These are phyloP conservation scores for Desmodus rotundus DNA, from an alignment of 2,113 vertebrate genomes.

Conservation along the genomic window DNA sequence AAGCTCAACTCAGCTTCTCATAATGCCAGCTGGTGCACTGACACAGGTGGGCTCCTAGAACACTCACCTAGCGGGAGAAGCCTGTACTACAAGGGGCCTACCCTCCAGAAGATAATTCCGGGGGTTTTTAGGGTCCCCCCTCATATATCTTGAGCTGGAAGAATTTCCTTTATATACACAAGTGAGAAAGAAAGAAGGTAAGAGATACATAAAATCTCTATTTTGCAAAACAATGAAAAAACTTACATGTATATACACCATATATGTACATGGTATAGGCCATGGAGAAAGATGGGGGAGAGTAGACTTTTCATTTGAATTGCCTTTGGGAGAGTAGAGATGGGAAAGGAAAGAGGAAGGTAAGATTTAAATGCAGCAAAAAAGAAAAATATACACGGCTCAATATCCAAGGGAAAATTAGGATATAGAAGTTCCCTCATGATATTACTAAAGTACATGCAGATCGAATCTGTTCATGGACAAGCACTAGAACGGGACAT, in stretches of 20 bases:
- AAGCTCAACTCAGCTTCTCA: no score
- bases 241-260: background rate
- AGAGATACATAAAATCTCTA: background rate
- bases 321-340: background rate
- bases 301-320: background rate
- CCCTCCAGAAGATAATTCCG: no score
- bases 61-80: no score
- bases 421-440: background rate
- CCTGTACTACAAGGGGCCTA: no score
- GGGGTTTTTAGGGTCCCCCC: background rate
- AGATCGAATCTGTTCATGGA: background rate
- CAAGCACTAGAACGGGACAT: background rate
- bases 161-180: background rate
- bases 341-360: background rate
- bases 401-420: background rate
- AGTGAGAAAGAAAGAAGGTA: background rate
- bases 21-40: no score
- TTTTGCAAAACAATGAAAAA: background rate
- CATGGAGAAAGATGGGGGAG: background rate
- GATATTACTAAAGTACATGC: background rate
- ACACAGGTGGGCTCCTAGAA: no score
- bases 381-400: background rate
- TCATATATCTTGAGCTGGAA: background rate
- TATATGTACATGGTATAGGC: background rate
- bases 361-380: background rate